Evolutionary conservation across 2,888 invertebrate genomes (phyloP), one percentile per base, ranked within the genome.

Genomic region (Epirrhoe alternata): DNA sequence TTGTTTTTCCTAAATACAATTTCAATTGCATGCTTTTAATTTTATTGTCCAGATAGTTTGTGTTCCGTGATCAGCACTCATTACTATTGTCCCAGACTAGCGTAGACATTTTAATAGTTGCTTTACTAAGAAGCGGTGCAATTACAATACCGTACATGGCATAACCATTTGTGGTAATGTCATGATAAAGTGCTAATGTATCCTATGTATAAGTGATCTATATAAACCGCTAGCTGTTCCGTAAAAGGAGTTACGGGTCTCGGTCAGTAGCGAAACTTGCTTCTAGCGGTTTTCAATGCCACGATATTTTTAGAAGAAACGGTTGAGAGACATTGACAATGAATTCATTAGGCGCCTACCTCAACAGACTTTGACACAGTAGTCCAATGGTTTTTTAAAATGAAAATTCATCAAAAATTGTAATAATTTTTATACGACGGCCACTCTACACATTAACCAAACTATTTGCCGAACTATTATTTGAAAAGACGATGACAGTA

Each of bases 251-350:
- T 12, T 59, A 54, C 52, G 52, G 64, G 65, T 65, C 72, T 73
- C 73, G 73, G 72, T 69, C 75, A 74, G 65, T 66, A 70, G 77
- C 77, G 75, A 77, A 75, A 77, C 78, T 75, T 74, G 74, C 75
- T 69, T 68, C 72, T 69, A 74, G 62, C 66, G 67, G 66, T 77
- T 74, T 75, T 71, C 72, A 66, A 73, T 76, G 64, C n/a, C 64
- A 56, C 47, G 47, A 45, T 52, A 47, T 60, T 55, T 56, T 52
- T 58, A 58, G 49, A 57, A 30, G 12, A 30, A 33, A 35, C 53
- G 0, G 35, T 33, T 33, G 33, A 12, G 14, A 35, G 16, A 33
- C 53, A 51, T 51, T 51, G 51, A 51, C 51, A 51, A 51, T 51
- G 30, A 30, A 17, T 30, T 30, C 10, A 5, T 24, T 24, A 24